Evolutionary conservation across 2,113 vertebrate genomes (phyloP).

Genomic region (Tichodroma muraria): DNA sequence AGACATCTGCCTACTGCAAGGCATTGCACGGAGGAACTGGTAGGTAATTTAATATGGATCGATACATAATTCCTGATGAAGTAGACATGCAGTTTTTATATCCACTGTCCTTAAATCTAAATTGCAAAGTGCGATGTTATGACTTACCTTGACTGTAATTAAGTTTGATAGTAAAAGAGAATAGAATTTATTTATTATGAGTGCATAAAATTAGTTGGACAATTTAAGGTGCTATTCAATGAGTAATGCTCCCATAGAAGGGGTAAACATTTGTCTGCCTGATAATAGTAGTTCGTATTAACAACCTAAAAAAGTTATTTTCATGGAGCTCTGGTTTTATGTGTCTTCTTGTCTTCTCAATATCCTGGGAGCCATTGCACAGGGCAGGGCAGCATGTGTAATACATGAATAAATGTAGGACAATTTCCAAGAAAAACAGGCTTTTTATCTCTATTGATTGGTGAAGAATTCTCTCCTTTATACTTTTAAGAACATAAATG

Average conservation of each 20-base stretch:
- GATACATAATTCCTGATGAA: neutral
- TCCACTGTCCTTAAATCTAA: constrained; percentile 22
- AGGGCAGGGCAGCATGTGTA: neutral
- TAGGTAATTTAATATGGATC: neutral
- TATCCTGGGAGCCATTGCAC: neutral
- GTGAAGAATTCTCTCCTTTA: neutral
- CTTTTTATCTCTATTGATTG: neutral
- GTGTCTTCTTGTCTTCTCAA: neutral
- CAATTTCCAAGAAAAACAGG: neutral
- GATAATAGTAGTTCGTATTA: constrained; percentile 9
- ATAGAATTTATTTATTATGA: constrained; percentile 47
- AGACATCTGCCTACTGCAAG: neutral
- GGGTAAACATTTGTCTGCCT: constrained; percentile 39
- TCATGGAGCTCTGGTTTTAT: constrained; percentile 14
- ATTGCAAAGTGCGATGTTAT: constrained; percentile 1
- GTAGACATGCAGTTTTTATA: constrained; percentile 12
- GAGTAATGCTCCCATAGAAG: constrained; percentile 17
- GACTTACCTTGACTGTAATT: constrained; percentile 38
- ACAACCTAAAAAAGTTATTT: neutral
- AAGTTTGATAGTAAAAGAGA: constrained; percentile 57
- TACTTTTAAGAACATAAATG: neutral
- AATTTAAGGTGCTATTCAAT: constrained; percentile 42
- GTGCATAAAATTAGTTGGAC: constrained; percentile 43
- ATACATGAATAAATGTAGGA: neutral
- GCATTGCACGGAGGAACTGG: neutral